Conservation (phyloP, 2,888 invertebrate species). For the Drosophila meridiana region DNA sequence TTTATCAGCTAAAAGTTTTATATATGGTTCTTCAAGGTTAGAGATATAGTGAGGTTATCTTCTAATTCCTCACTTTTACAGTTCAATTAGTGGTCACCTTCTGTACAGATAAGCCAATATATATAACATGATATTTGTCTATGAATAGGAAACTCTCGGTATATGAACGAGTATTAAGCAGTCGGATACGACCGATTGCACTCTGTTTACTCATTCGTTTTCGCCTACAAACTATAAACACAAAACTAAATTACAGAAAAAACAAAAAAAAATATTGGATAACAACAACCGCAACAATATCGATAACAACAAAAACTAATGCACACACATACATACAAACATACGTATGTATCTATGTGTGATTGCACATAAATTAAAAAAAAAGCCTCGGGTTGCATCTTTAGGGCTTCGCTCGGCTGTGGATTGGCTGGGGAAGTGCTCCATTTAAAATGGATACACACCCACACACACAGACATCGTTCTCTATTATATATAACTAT, state of each 20-base stretch:
- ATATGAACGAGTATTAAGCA: not conserved
- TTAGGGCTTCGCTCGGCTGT: conserved; percentile 55
- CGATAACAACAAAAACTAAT: conserved; percentile 50
- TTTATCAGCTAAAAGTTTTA: too few species aligned
- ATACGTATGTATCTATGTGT: not conserved
- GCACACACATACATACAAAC: not conserved
- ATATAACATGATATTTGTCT: not conserved
- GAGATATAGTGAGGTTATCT: too few species aligned
- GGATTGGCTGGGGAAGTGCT: conserved; percentile 15
- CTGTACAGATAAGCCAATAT: not conserved
- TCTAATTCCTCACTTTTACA: too few species aligned
- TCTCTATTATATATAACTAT: conserved; percentile 58
- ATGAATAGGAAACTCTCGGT: not conserved
- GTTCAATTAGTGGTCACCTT: too few species aligned
- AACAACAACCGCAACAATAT: conserved; percentile 41
- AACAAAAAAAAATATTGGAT: conserved; percentile 17
- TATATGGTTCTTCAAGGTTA: too few species aligned
- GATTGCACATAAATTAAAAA: conserved; percentile 34
- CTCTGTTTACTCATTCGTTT: conserved; percentile 62
- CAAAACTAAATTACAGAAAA: conserved; percentile 42
- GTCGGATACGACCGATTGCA: conserved; percentile 52
- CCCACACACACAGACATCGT: not conserved
- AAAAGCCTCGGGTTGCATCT: conserved; percentile 56
- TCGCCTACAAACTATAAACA: conserved; percentile 41
- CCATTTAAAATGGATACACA: conserved; percentile 57